Evolutionary conservation across 2,113 vertebrate genomes (phyloP).

Genomic region (Azemiops feae): DNA sequence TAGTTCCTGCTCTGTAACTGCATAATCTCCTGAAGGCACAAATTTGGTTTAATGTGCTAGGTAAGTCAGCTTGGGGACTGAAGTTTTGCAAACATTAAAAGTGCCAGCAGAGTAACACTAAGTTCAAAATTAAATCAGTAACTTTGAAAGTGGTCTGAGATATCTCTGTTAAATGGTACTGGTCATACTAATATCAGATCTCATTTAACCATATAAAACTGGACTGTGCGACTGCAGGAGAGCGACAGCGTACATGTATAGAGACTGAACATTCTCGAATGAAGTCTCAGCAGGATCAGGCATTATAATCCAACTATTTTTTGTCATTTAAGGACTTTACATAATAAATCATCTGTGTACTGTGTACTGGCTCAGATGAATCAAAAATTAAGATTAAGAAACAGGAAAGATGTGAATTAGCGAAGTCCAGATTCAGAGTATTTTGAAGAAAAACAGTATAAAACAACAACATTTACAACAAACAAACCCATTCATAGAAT

Average conservation of each 20-base stretch:
- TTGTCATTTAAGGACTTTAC: conserved; percentile 48
- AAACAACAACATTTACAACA: neutral
- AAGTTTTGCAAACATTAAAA: conserved; percentile 22
- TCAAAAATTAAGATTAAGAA: conserved; percentile 11
- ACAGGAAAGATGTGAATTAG: conserved; percentile 1
- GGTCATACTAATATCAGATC: conserved; percentile 46
- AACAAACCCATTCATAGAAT: neutral
- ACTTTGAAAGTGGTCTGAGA: conserved; percentile 35
- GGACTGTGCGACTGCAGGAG: conserved; percentile 50
- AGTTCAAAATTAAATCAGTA: conserved; percentile 50
- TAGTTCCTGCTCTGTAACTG: neutral
- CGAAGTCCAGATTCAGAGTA: neutral
- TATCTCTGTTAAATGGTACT: conserved; percentile 53
- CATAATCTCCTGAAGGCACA: neutral
- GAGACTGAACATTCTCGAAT: conserved; percentile 35
- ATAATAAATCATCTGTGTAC: conserved; percentile 36
- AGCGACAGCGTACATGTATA: conserved; percentile 23
- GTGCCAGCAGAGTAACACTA: neutral
- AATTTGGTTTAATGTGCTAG: neutral
- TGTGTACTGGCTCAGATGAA: conserved; percentile 7
- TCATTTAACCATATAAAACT: conserved; percentile 48
- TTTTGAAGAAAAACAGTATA: conserved; percentile 3
- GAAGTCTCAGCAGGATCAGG: conserved; percentile 56
- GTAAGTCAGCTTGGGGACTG: neutral
- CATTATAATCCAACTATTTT: conserved; percentile 59